A percentile compares a stretch with the other conserved stretches of the same genome.
These are phyloP conservation scores for Ceratoteleas bidentatus DNA, from an alignment of 1,140 invertebrate species.

Conservation along the genomic window DNA sequence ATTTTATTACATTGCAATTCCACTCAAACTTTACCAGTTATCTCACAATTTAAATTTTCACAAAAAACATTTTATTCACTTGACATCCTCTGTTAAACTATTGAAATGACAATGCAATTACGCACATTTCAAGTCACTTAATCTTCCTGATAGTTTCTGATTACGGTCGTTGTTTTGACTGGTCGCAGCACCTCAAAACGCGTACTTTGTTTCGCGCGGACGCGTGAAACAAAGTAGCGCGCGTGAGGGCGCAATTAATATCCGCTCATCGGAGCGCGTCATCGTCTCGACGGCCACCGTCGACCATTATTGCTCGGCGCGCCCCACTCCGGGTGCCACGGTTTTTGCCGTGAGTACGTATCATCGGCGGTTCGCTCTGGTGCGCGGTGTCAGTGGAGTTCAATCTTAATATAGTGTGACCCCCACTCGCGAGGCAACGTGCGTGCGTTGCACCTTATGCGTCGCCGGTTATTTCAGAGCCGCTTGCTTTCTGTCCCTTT, in stretches of 20 bases:
- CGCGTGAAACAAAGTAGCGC: slow-evolving; percentile 36
- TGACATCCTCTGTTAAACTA: too few species aligned
- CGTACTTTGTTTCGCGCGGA: too few species aligned
- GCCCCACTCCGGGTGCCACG: slow-evolving; percentile 2
- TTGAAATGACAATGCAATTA: too few species aligned
- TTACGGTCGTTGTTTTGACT: too few species aligned
- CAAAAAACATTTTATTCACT: too few species aligned
- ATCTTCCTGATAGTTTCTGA: too few species aligned
- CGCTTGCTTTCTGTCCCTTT: slow-evolving; percentile 56
- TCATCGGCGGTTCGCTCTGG: slow-evolving; percentile 60
- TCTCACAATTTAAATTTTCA: too few species aligned
- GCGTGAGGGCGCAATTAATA: slow-evolving; percentile 53
- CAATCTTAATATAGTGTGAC: slow-evolving; percentile 82
- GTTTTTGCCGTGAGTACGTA: slow-evolving; percentile 51
- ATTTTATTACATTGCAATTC: too few species aligned
- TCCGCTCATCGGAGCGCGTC: slow-evolving; percentile 54
- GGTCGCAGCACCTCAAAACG: too few species aligned
- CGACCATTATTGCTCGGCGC: slow-evolving; percentile 32
- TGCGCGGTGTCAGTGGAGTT: slow-evolving; percentile 80
- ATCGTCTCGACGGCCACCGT: slow-evolving; percentile 52
- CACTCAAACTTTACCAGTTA: too few species aligned
- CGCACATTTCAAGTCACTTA: too few species aligned
- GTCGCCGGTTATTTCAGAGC: slow-evolving; percentile 79
- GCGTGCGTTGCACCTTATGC: slow-evolving; percentile 79
- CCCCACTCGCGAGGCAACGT: slow-evolving; percentile 76